phyloP scores from a whole-genome alignment of 2,888 invertebrate species.

The Chrysotoxum bicinctum region DNA sequence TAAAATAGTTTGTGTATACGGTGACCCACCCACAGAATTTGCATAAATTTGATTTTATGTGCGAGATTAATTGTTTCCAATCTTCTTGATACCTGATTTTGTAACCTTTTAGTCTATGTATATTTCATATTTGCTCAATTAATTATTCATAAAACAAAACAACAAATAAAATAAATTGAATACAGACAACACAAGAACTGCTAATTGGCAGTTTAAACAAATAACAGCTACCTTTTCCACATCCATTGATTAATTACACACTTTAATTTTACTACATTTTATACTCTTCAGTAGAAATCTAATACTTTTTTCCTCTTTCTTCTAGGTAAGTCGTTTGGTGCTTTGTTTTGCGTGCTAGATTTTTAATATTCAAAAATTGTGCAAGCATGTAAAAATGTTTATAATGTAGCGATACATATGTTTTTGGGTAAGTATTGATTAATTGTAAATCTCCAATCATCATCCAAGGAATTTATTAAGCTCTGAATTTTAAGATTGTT shows the following conservation, averaged over 20 bases:
- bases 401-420: not conserved
- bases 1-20: not conserved
- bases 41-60: not conserved
- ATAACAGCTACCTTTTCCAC: not conserved
- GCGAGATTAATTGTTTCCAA: not conserved
- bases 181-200: not conserved
- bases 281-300: not conserved
- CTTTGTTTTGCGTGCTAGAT: not conserved
- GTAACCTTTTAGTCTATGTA: not conserved
- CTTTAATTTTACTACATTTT: not conserved
- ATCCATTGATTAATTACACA: conserved; percentile 6
- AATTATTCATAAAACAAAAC: not conserved
- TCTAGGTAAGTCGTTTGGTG: not conserved
- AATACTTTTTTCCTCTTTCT: not conserved
- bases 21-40: not conserved
- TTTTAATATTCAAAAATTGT: not conserved
- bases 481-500: no score
- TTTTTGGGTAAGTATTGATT: not conserved
- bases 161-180: not conserved
- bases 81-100: not conserved
- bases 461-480: not conserved
- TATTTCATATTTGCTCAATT: not conserved
- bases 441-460: not conserved
- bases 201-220: not conserved
- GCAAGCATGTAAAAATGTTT: no score